Percentiles rank a stretch among this genome's conserved stretches.
Conservation (phyloP, 2,888 invertebrate genomes). For the Prostheceraeus crozeri region DNA sequence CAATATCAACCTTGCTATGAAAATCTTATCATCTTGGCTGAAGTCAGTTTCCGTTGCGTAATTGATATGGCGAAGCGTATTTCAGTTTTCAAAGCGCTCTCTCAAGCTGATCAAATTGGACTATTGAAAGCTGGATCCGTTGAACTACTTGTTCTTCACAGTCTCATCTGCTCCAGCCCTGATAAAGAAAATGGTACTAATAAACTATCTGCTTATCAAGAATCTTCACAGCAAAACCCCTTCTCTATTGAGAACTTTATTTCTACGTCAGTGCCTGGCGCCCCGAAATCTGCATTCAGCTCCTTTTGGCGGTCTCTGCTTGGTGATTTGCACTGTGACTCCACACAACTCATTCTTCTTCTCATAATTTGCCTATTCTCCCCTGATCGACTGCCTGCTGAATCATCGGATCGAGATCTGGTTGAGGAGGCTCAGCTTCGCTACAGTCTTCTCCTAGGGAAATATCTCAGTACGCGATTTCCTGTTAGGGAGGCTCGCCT, state of each 20-base stretch:
- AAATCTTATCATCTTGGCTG: conserved; percentile 56
- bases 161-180: conserved; percentile 83
- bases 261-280: background rate
- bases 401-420: conserved; percentile 56
- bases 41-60: conserved; percentile 65
- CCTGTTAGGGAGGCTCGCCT: conserved; percentile 46
- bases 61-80: conserved; percentile 64
- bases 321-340: conserved; percentile 75
- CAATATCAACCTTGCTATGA: conserved; percentile 32
- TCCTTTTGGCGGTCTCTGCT: conserved; percentile 62
- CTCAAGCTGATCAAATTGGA: conserved; percentile 83
- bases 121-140: conserved; percentile 88
- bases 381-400: conserved; percentile 68
- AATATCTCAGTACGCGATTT: conserved; percentile 53
- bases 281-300: background rate
- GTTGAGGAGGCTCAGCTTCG: conserved; percentile 54
- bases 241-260: no score
- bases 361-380: conserved; percentile 84
- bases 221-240: no score
- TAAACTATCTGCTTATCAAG: no score
- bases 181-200: no score
- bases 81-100: conserved; percentile 74
- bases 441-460: conserved; percentile 52
- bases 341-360: conserved; percentile 81
- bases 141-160: conserved; percentile 88